Conservation (phyloP, 2,888 invertebrate genomes). For the Cheilosia grossa region DNA sequence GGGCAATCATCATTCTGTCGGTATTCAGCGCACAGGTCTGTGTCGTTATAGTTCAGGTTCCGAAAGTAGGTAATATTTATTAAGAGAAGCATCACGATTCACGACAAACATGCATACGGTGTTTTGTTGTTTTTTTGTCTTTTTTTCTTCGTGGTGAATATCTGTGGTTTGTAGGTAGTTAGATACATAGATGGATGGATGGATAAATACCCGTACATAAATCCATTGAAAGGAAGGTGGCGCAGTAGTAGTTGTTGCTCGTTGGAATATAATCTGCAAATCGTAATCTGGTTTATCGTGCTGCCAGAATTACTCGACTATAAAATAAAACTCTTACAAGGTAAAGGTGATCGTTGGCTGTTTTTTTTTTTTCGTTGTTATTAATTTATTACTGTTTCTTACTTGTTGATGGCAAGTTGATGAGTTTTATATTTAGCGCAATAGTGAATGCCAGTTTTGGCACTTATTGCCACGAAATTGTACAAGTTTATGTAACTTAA, state of each 20-base stretch:
- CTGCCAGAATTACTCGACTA: conserved; percentile 66
- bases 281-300: conserved; percentile 71
- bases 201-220: conserved; percentile 38
- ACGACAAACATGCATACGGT: conserved; percentile 18
- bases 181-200: conserved; percentile 10
- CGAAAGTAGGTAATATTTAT: conserved; percentile 61
- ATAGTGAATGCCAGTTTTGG: conserved; percentile 16
- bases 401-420: conserved; percentile 15
- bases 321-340: conserved; percentile 72
- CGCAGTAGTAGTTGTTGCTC: conserved; percentile 1
- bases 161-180: conserved; percentile 8
- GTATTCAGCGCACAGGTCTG: conserved; percentile 53
- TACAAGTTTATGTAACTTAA: conserved; percentile 6
- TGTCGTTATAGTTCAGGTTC: conserved; percentile 65
- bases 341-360: conserved; percentile 69
- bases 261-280: conserved; percentile 53
- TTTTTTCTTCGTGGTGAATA: background rate
- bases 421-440: background rate
- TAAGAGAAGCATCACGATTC: conserved; percentile 53
- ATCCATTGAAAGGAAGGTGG: conserved; percentile 49
- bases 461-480: conserved; percentile 10
- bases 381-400: conserved; percentile 30
- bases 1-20: conserved; percentile 31
- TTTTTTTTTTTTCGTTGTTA: conserved; percentile 11
- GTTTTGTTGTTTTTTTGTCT: background rate